Evolutionary conservation across 2,113 vertebrate genomes (phyloP).

Genomic region (Epinephelus fuscoguttatus): DNA sequence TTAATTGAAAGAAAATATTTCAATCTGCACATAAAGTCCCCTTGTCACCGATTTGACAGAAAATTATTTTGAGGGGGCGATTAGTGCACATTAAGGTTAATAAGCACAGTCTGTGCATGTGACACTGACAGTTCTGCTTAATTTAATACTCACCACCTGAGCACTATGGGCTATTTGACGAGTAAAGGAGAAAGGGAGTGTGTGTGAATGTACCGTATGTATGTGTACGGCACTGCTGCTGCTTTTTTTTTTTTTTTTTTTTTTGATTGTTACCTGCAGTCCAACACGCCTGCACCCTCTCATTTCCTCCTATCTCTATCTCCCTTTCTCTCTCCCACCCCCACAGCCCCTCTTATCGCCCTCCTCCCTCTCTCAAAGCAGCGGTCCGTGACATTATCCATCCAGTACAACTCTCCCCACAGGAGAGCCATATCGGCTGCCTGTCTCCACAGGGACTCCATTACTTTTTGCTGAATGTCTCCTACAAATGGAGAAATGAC

Average conservation of each 20-base stretch:
- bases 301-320: conserved; percentile 39
- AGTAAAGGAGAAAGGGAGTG: conserved; percentile 9
- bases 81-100: conserved; percentile 52
- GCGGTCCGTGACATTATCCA: conserved; percentile 72
- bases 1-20: conserved; percentile 13
- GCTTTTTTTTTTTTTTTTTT: conserved; percentile 25
- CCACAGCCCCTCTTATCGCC: background rate
- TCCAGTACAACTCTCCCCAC: conserved; percentile 56
- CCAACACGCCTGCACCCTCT: conserved; percentile 30
- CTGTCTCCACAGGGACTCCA: conserved; percentile 66
- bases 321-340: conserved; percentile 12
- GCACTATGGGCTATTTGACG: conserved; percentile 25
- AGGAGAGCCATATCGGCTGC: conserved; percentile 59
- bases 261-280: conserved; percentile 53
- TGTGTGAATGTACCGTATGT: conserved; percentile 14
- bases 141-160: conserved; percentile 33
- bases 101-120: conserved; percentile 37
- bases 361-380: conserved; percentile 52
- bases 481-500: conserved; percentile 70
- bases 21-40: conserved; percentile 15
- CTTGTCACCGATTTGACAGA: conserved; percentile 10
- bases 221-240: background rate
- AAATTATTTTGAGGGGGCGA: conserved; percentile 27
- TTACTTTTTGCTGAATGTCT: conserved; percentile 67
- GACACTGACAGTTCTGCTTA: conserved; percentile 44